Evolutionary conservation across 2,888 invertebrate genomes (phyloP).

Genomic region (Microplitis manilae): DNA sequence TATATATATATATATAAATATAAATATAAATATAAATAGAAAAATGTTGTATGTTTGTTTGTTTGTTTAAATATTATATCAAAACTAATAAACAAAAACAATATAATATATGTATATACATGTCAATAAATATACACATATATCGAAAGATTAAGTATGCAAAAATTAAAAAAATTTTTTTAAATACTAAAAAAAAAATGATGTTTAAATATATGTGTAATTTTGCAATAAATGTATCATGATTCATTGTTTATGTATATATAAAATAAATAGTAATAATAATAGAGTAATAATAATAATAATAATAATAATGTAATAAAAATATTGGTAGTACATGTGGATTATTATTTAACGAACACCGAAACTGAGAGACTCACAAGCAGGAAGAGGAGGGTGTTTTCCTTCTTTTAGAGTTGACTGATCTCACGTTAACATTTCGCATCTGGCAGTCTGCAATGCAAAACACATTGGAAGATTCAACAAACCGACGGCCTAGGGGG

Average conservation of each 20-base stretch:
- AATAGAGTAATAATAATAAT: neutral
- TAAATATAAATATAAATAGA: slow-evolving; percentile 28
- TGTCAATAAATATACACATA: slow-evolving; percentile 27
- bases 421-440: slow-evolving; percentile 83
- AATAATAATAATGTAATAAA: slow-evolving; percentile 1
- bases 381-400: slow-evolving; percentile 79
- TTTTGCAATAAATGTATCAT: too few species aligned
- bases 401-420: slow-evolving; percentile 80
- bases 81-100: neutral
- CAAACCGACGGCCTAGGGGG: slow-evolving; percentile 65
- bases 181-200: slow-evolving; percentile 22
- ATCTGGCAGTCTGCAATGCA: slow-evolving; percentile 84
- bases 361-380: slow-evolving; percentile 78
- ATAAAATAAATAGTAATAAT: slow-evolving; percentile 25
- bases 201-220: too few species aligned
- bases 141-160: slow-evolving; percentile 17
- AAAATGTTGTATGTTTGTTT: slow-evolving; percentile 35
- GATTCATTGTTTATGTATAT: slow-evolving; percentile 19
- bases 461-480: slow-evolving; percentile 74
- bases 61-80: slow-evolving; percentile 27
- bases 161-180: slow-evolving; percentile 21
- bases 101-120: slow-evolving; percentile 38
- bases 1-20: slow-evolving; percentile 46
- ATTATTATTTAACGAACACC: slow-evolving; percentile 70
- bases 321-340: slow-evolving; percentile 64